A percentile compares a stretch with the other conserved stretches of the same genome.
Evolutionary conservation across 2,113 vertebrate genomes (phyloP).

Genomic region (Pteronura brasiliensis): DNA sequence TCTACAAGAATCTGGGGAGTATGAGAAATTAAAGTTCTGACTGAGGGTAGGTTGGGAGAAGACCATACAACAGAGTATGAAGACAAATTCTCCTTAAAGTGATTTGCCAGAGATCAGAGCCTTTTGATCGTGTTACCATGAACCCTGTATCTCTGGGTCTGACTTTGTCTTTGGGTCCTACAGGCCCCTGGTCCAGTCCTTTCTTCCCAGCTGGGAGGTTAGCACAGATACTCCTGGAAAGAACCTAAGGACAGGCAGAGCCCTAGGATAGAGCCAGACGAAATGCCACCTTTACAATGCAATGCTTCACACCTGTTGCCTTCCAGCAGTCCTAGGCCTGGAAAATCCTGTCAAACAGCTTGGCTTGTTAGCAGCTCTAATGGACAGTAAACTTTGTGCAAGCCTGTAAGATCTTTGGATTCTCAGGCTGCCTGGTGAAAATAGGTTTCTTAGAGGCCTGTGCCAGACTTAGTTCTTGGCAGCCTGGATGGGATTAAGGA

Average conservation of each 20-base stretch:
- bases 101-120: not conserved
- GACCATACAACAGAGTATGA: not conserved
- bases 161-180: not conserved
- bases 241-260: not conserved
- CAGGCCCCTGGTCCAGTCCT: not conserved
- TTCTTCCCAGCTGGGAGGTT: not conserved
- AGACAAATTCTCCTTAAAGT: not conserved
- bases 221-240: not conserved
- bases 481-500: not conserved
- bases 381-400: not conserved
- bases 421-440: not conserved
- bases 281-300: not conserved
- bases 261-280: not conserved
- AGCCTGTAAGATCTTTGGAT: not conserved
- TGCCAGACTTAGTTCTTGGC: slow-evolving; percentile 23
- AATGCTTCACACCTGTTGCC: not conserved
- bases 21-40: not conserved
- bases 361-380: not conserved
- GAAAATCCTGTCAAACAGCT: not conserved
- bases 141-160: not conserved
- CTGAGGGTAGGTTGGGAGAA: not conserved
- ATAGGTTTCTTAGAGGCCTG: not conserved
- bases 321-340: not conserved
- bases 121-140: not conserved
- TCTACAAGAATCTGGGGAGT: not conserved